Conservation (phyloP, 2,888 invertebrate species). For the Agrilus cyanescens region DNA sequence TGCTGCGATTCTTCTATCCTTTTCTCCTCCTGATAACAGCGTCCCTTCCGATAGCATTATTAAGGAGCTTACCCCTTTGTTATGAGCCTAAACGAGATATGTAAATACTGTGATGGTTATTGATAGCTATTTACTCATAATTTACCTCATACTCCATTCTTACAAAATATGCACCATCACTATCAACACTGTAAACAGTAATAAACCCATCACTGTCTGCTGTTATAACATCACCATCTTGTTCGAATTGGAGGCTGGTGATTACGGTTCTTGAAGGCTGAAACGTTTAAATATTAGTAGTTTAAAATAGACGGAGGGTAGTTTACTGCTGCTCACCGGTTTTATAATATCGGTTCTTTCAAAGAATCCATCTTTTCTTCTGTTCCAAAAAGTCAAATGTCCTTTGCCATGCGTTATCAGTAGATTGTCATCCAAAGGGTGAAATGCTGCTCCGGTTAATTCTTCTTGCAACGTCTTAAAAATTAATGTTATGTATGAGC, state of each 20-base stretch:
- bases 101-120: neutral
- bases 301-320: neutral
- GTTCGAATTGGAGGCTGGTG: constrained; percentile 80
- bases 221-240: constrained; percentile 84
- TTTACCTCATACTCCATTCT: constrained; percentile 73
- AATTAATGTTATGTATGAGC: neutral
- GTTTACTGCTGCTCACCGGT: constrained; percentile 42
- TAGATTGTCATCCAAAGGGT: constrained; percentile 82
- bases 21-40: constrained; percentile 79
- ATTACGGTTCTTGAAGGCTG: constrained; percentile 74
- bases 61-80: constrained; percentile 75
- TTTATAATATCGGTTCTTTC: constrained; percentile 82
- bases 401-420: constrained; percentile 86
- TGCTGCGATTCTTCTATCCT: constrained; percentile 79
- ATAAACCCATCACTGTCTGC: constrained; percentile 88
- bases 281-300: constrained; percentile 16
- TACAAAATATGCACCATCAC: constrained; percentile 80
- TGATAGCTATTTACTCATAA: neutral
- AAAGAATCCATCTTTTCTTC: constrained; percentile 82
- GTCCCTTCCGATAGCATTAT: constrained; percentile 87
- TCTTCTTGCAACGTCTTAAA: constrained; percentile 78
- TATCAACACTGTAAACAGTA: constrained; percentile 80
- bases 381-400: constrained; percentile 86
- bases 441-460: constrained; percentile 78
- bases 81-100: constrained; percentile 50